Evolutionary conservation across 1,140 invertebrate genomes (phyloP).

Genomic region (Drosophila watanabei): DNA sequence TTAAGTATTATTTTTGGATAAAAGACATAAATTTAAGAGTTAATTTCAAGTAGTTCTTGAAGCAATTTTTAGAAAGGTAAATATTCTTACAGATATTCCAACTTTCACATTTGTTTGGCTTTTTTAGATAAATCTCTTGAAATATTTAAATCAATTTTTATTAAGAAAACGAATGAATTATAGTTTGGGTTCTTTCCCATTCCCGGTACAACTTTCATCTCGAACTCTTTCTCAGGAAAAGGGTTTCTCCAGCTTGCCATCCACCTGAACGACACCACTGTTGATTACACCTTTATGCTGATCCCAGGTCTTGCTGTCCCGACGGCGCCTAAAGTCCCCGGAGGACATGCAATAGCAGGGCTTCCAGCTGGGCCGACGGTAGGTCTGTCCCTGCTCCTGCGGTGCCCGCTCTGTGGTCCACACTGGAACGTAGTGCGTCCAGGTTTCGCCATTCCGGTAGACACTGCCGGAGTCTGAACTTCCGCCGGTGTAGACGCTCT

Average conservation of each 20-base stretch:
- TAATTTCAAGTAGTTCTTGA: no score
- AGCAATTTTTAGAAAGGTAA: no score
- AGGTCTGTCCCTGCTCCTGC: constrained; percentile 59
- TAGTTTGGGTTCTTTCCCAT: background rate
- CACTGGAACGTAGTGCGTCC: constrained; percentile 78
- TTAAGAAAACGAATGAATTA: background rate
- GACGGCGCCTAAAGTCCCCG: constrained; percentile 62
- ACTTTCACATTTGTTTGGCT: no score
- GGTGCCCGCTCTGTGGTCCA: constrained; percentile 82
- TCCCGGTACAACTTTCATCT: background rate
- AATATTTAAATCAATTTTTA: background rate
- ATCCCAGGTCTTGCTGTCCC: constrained; percentile 44
- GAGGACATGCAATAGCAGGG: constrained; percentile 81
- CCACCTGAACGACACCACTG: constrained; percentile 54
- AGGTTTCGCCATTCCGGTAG: constrained; percentile 68
- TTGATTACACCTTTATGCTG: constrained; percentile 31
- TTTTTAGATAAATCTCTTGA: no score
- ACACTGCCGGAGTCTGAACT: constrained; percentile 43
- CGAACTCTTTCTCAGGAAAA: constrained; percentile 53
- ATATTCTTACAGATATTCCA: no score
- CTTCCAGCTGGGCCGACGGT: constrained; percentile 73
- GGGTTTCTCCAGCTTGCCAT: constrained; percentile 76
- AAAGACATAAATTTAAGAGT: no score
- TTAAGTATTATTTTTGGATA: no score
- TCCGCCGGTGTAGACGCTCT: constrained; percentile 59